Evolutionary conservation across 2,888 invertebrate genomes (phyloP).

Genomic region (Scrobipalpa costella): DNA sequence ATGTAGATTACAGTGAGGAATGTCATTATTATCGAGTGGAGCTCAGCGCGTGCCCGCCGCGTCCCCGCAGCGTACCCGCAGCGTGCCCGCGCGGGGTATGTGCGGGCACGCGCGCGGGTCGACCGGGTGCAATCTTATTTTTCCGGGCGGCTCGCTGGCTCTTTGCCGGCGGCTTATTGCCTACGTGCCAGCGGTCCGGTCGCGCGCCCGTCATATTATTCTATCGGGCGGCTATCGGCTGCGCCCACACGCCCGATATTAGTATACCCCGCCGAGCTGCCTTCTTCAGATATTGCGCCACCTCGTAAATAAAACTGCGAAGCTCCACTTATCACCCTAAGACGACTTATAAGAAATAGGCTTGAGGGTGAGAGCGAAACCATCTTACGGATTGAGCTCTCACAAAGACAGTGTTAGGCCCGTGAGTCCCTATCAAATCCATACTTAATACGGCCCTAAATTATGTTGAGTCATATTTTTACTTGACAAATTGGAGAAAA

Average conservation of each 20-base stretch:
- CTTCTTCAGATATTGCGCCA: slow-evolving; percentile 72
- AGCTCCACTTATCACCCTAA: slow-evolving; percentile 60
- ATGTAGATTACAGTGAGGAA: slow-evolving; percentile 4
- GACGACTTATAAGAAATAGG: slow-evolving; percentile 37
- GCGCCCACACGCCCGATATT: slow-evolving; percentile 73
- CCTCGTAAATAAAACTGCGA: slow-evolving; percentile 74
- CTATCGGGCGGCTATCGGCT: slow-evolving; percentile 76
- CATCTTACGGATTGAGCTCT: background rate
- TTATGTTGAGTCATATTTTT: slow-evolving; percentile 19
- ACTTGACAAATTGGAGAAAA: slow-evolving; percentile 18
- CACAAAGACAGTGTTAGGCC: slow-evolving; percentile 21
- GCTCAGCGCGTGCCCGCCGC: background rate
- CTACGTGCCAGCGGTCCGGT: slow-evolving; percentile 74
- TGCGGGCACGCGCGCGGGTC: slow-evolving; percentile 56
- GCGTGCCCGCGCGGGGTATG: slow-evolving; percentile 24
- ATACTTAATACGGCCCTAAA: too few species aligned
- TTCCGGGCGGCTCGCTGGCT: slow-evolving; percentile 68
- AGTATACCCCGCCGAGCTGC: slow-evolving; percentile 67
- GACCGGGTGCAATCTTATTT: slow-evolving; percentile 74
- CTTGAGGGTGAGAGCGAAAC: background rate
- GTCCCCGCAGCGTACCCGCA: background rate
- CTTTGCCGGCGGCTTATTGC: slow-evolving; percentile 77
- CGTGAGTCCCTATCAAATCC: too few species aligned
- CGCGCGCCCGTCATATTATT: slow-evolving; percentile 77
- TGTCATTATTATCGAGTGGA: slow-evolving; percentile 11